phyloP scores from a whole-genome alignment of 2,797 vertebrate species.

The Darevskia nairensis region DNA sequence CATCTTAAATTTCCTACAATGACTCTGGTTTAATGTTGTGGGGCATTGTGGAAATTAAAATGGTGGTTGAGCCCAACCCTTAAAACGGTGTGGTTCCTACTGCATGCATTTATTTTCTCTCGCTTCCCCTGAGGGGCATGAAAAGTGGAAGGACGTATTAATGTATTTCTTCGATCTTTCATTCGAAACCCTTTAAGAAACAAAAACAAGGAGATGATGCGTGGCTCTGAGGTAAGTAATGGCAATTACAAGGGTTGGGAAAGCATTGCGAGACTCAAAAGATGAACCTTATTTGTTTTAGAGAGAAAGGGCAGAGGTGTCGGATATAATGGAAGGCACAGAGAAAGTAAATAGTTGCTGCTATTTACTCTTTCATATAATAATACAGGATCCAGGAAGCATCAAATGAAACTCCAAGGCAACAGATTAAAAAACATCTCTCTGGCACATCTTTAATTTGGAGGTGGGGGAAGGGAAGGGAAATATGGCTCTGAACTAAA shows the following conservation, averaged over 20 bases:
- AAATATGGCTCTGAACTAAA: not conserved
- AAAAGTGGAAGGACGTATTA: not conserved
- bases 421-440: constrained; percentile 10
- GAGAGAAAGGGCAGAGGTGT: constrained; percentile 13
- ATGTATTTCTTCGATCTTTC: not conserved
- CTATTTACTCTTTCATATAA: constrained; percentile 25
- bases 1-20: too few species aligned
- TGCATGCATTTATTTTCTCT: not conserved
- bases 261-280: not conserved
- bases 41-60: too few species aligned
- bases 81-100: too few species aligned
- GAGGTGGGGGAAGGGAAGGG: too few species aligned
- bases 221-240: not conserved
- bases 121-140: not conserved
- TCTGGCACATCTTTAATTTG: constrained; percentile 6
- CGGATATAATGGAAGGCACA: constrained; percentile 8
- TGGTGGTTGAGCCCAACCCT: not conserved
- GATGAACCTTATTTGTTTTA: constrained; percentile 18
- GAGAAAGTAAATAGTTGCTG: constrained; percentile 11
- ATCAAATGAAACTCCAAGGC: constrained; percentile 21
- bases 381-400: not conserved
- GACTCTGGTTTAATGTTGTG: too few species aligned
- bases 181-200: not conserved
- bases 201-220: not conserved
- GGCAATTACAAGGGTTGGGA: not conserved